phyloP scores from a whole-genome alignment of 1,140 invertebrate genomes.

The Sipha flava region DNA sequence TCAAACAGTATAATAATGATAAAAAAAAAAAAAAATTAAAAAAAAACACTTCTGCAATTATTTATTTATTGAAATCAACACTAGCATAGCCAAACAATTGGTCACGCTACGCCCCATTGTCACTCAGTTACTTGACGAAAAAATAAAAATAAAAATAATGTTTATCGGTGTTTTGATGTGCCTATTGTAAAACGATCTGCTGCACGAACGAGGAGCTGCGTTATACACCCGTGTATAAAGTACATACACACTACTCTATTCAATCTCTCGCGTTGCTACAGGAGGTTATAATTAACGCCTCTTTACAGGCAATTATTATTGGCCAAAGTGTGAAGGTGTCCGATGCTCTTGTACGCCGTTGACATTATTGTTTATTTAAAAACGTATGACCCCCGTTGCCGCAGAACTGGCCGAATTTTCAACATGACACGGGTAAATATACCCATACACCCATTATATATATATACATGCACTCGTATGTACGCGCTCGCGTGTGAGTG shows the following conservation, averaged over 20 bases:
- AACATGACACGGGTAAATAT: not conserved
- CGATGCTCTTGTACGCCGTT: not conserved
- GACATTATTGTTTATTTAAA: slow-evolving; percentile 29
- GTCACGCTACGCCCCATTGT: not conserved
- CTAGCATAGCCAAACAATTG: not conserved
- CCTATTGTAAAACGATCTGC: not conserved
- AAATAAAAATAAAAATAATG: not conserved
- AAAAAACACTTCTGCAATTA: slow-evolving; percentile 8
- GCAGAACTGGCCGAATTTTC: slow-evolving; percentile 22
- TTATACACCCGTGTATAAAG: not conserved
- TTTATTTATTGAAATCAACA: slow-evolving; percentile 23
- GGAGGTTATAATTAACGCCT: slow-evolving; percentile 17
- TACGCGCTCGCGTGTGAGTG: not conserved
- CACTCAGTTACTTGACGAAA: not conserved
- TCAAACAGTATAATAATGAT: not conserved
- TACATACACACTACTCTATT: too few species aligned
- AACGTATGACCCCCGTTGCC: not conserved
- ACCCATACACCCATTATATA: too few species aligned
- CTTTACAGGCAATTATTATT: slow-evolving; percentile 17
- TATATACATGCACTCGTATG: not conserved
- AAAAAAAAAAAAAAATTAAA: not conserved
- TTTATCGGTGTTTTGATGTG: slow-evolving; percentile 6
- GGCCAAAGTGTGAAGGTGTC: slow-evolving; percentile 10
- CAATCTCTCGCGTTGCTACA: too few species aligned
- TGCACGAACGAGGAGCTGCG: not conserved